A percentile compares a stretch with the other conserved stretches of the same genome.
Evolutionary conservation across 1,140 invertebrate species (phyloP).

Genomic region (Zeugodacus cucurbitae): DNA sequence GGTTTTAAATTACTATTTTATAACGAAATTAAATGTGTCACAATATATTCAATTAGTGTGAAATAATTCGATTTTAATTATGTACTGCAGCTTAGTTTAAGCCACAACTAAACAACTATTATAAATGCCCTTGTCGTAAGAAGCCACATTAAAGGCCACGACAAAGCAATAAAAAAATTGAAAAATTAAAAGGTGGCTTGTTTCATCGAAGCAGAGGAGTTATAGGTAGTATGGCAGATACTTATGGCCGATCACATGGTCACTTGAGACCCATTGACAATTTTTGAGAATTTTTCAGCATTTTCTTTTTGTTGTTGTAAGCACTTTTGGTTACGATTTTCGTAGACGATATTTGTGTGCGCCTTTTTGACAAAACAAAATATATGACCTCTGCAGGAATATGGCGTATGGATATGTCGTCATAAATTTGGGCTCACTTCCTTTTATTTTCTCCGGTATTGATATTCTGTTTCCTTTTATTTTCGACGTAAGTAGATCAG

Average conservation of each 20-base stretch:
- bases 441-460: background rate
- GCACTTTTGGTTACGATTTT: background rate
- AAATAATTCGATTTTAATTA: no score
- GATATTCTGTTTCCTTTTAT: background rate
- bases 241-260: background rate
- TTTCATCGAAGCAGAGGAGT: background rate
- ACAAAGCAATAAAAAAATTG: background rate
- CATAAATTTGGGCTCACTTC: background rate
- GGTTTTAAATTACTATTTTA: no score
- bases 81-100: no score
- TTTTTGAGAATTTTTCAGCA: background rate
- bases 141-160: no score
- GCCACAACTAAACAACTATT: no score
- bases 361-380: background rate
- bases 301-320: background rate
- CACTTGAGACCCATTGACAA: slow-evolving; percentile 3
- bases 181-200: background rate
- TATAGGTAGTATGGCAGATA: background rate
- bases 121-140: no score
- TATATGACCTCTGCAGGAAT: background rate
- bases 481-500: background rate
- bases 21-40: no score
- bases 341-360: background rate
- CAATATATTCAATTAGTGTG: no score
- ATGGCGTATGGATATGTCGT: background rate